Conservation (phyloP, 2,888 invertebrate genomes). For the Tinea pellionella region DNA sequence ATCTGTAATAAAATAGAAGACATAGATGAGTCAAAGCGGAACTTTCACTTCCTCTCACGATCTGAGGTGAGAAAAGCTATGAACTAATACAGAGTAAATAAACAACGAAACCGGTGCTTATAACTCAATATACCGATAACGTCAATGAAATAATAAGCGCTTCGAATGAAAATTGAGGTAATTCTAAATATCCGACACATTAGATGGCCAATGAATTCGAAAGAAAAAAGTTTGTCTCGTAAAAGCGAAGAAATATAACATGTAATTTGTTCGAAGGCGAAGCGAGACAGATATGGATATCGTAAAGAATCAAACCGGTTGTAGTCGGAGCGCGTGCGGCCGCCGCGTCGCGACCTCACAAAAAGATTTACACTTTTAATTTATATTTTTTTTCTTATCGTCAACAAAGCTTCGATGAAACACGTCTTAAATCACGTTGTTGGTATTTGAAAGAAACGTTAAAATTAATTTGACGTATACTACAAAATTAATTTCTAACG, state of each 20-base stretch:
- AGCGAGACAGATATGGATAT: constrained; percentile 65
- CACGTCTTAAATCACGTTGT: constrained; percentile 53
- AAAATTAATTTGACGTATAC: constrained; percentile 39
- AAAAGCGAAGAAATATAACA: constrained; percentile 67
- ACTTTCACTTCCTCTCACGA: constrained; percentile 31
- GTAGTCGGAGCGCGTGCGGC: constrained; percentile 57
- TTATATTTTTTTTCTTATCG: constrained; percentile 52
- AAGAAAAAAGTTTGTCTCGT: constrained; percentile 55
- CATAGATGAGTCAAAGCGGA: constrained; percentile 10
- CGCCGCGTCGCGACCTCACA: constrained; percentile 57
- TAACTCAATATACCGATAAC: constrained; percentile 28
- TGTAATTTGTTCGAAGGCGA: constrained; percentile 65
- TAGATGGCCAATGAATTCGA: constrained; percentile 50
- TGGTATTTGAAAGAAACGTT: constrained; percentile 45
- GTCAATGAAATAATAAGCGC: constrained; percentile 32
- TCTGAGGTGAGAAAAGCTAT: constrained; percentile 24
- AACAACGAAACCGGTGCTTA: constrained; percentile 27
- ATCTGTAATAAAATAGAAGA: constrained; percentile 73
- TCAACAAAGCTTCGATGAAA: constrained; percentile 53
- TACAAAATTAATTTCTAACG: constrained; percentile 10
- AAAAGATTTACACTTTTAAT: constrained; percentile 63
- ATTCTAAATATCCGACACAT: constrained; percentile 43
- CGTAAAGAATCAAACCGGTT: constrained; percentile 66
- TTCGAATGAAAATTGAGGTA: constrained; percentile 42
- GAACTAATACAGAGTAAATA: constrained; percentile 32